Base-by-base conservation (phyloP, 2,113 vertebrate species). In the Perca fluviatilis region DNA sequence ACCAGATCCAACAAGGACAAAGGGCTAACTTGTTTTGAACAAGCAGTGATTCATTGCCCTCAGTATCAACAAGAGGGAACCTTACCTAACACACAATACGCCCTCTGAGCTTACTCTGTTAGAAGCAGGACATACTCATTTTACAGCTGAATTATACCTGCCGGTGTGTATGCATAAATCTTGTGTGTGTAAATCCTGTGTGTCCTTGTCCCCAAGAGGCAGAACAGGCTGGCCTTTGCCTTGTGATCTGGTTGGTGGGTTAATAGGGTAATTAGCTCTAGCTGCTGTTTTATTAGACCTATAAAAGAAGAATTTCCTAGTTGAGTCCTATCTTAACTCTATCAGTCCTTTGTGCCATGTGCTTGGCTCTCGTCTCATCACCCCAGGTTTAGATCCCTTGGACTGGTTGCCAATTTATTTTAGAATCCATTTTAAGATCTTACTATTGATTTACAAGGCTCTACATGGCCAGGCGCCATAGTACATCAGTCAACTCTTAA, bases 31-130 rank as follows among this genome's bases (percentile, higher is more conserved):
- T 91, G 91, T 92, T 60, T 53, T 71, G 51, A 87, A 88, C 82
- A 87, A 86, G 64, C 5, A 2, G 21, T 50, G 81, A 80, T 86
- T 91, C 66, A 90, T 83, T 12, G 14, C 13, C 71, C 4, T 66
- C 10, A 19, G 83, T 84, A 90, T 89, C 82, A 80, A 67, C 10
- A 51, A 40, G 83, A 86, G 84, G 91, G 13, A 80, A 89, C 51
- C 77, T 80, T 16, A 30, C 62, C 64, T 15, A 73, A 79, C 70
- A 77, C 57, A 79, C 63, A 77, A 63, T 57, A 46, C 16, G 3
- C 7, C 75, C 77, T 75, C 62, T 74, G 79, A 84, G 68, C 27
- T 15, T 7, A 50, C 65, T 51, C 64, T 51, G 66, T 73, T 53
- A 25, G 72, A 69, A 40, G 40, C 62, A 47, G 58, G 21, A 78